Base-by-base conservation (phyloP, 1,140 invertebrate genomes). In the Tetragonula clypearis region DNA sequence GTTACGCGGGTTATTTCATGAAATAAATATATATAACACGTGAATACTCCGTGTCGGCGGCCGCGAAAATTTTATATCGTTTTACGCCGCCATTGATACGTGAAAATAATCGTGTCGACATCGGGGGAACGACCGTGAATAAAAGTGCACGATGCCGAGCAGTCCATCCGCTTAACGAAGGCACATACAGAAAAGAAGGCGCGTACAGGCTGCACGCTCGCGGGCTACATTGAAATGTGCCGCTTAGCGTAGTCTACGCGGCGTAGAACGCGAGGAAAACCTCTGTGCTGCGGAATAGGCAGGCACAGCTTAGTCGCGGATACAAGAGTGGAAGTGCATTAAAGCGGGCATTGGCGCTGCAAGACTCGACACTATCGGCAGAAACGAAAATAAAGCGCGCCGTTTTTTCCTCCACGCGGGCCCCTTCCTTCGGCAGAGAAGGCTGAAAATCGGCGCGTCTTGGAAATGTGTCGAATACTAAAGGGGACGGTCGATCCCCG, bases 281-380 rank as follows among this genome's bases (percentile, higher is more conserved):
- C 83, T 30, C 30, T 74, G 41, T 62, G 19, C n/a, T 62, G 82
- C 17, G 78, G 74, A 85, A 85, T 80, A 80, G 77, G 77, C 78
- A 80, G 77, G 77, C 78, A 60, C 78, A 74, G 83, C 83, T 81
- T 81, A 81, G 83, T 80, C 83, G 68, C 83, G 78, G 74, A 81
- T 81, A 72, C 82, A 72, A 84, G 82, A 84, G 76, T 68, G 83
- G 83, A 81, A 85, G 83, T 85, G 71, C 78, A 85, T 85, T 85
- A 85, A 85, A 85, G 71, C 83, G 60, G 41, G 83, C 83, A 81
- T 85, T 74, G 83, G 78, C 65, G 78, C 78, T 80, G 77, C 83
- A 81, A 81, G n/a, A 79, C 83, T 80, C 78, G 83, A 74, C 83
- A 73, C 82, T 79, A 84, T 84, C 76, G 82, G 68, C 68, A 30